A percentile compares a stretch with the other conserved stretches of the same genome.
These are phyloP conservation scores for Sisor rabdophorus DNA, from an alignment of 2,113 vertebrate species.

Conservation along the genomic window DNA sequence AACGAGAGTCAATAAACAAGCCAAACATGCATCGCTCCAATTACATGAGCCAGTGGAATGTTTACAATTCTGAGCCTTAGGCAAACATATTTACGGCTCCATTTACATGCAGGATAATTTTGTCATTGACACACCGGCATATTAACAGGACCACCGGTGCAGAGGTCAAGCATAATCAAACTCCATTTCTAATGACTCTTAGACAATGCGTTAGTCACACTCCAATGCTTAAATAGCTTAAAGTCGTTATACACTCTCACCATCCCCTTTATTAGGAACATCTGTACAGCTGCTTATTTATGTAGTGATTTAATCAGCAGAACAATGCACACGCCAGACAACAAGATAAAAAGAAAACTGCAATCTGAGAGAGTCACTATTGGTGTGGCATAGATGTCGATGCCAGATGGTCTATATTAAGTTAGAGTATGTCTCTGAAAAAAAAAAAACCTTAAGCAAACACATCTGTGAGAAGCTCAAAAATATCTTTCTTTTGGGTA, in stretches of 20 bases:
- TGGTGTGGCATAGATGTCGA: too few species aligned
- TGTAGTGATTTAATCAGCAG: too few species aligned
- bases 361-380: too few species aligned
- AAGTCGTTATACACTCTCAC: not conserved
- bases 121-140: not conserved
- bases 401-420: too few species aligned
- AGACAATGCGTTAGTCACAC: not conserved
- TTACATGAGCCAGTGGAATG: slow-evolving; percentile 16
- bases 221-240: not conserved
- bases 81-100: slow-evolving; percentile 10
- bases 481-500: too few species aligned
- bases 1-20: slow-evolving; percentile 21
- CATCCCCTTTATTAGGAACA: too few species aligned
- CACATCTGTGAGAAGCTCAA: too few species aligned
- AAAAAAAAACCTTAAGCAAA: too few species aligned
- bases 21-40: slow-evolving; percentile 14
- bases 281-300: too few species aligned
- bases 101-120: slow-evolving; percentile 10
- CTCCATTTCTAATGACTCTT: not conserved
- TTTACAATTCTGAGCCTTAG: slow-evolving; percentile 15
- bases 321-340: too few species aligned
- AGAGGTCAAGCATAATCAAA: slow-evolving; percentile 6
- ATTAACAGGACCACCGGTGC: not conserved
- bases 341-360: too few species aligned
- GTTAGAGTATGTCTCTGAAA: too few species aligned